These are phyloP conservation scores for Brachionus koreanus DNA, from an alignment of 1,140 invertebrate genomes.

Conservation along the genomic window DNA sequence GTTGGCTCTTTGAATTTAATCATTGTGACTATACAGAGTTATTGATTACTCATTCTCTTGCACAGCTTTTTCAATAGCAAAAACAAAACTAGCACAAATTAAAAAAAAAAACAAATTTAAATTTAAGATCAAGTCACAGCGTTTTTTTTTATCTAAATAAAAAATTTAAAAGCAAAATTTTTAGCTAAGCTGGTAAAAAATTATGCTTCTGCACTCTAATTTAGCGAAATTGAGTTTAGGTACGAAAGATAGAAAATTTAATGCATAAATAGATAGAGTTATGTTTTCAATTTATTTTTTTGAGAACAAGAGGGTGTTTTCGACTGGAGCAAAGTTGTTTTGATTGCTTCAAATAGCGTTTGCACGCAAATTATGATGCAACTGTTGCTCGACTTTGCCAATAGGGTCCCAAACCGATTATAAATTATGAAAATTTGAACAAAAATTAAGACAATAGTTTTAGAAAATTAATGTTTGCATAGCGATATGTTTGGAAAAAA, in stretches of 20 bases:
- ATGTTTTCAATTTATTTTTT: neutral
- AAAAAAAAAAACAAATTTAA: neutral
- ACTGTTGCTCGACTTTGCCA: neutral
- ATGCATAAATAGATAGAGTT: slow-evolving; percentile 4
- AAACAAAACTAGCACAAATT: neutral
- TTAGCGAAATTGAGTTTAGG: neutral
- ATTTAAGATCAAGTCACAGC: neutral
- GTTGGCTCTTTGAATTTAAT: neutral
- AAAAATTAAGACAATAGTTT: neutral
- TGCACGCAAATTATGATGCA: slow-evolving; percentile 1
- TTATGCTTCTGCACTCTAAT: slow-evolving; percentile 17
- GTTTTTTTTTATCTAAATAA: neutral
- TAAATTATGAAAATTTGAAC: slow-evolving; percentile 5
- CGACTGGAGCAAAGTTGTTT: neutral
- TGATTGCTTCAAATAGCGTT: neutral
- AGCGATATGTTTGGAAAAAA: neutral
- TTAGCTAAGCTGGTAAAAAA: neutral
- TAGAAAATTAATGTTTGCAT: neutral
- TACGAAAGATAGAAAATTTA: neutral
- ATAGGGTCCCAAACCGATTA: neutral
- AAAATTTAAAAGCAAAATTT: neutral
- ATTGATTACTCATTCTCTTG: neutral
- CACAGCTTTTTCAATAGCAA: neutral
- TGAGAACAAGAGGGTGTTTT: slow-evolving; percentile 2
- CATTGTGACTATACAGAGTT: neutral